These are phyloP conservation scores for Haliclystus octoradiatus DNA, from an alignment of 30 jellyfish, hydroid and myxozoan species.

Conservation along the genomic window DNA sequence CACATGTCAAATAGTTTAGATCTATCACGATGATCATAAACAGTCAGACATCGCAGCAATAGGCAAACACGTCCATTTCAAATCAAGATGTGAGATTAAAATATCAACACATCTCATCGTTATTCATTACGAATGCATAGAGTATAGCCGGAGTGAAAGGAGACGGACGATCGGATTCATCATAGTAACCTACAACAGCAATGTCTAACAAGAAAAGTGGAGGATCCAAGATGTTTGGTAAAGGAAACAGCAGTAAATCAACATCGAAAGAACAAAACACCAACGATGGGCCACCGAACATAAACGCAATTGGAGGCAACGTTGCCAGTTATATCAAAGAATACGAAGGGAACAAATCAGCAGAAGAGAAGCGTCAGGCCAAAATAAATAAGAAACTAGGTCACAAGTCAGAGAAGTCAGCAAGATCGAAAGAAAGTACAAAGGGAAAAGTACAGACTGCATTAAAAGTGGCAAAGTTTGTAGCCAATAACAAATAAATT, in stretches of 20 bases:
- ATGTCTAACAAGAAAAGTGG: neutral
- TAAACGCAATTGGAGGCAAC: neutral
- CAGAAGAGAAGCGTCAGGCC: conserved; percentile 1
- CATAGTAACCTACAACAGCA: too few relatives aligned
- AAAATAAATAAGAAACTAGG: neutral
- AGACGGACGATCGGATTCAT: too few relatives aligned
- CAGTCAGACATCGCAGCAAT: too few relatives aligned
- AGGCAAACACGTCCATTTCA: too few relatives aligned
- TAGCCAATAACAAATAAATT: neutral
- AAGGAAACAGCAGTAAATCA: neutral
- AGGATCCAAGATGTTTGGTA: neutral
- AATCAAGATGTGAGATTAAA: too few relatives aligned
- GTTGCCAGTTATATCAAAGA: neutral
- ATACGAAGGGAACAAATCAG: neutral
- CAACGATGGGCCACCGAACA: neutral
- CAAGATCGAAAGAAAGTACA: neutral
- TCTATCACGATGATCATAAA: too few relatives aligned
- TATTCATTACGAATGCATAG: too few relatives aligned
- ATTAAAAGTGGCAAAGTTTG: neutral
- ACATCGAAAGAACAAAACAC: too few relatives aligned
- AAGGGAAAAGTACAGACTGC: neutral
- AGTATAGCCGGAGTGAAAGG: too few relatives aligned
- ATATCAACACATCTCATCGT: too few relatives aligned
- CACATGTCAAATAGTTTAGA: too few relatives aligned
- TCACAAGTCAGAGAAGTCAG: neutral